A percentile compares a stretch with the other conserved stretches of the same genome.
Evolutionary conservation across 2,888 invertebrate genomes (phyloP).

Genomic region (Dryocosmus kuriphilus): DNA sequence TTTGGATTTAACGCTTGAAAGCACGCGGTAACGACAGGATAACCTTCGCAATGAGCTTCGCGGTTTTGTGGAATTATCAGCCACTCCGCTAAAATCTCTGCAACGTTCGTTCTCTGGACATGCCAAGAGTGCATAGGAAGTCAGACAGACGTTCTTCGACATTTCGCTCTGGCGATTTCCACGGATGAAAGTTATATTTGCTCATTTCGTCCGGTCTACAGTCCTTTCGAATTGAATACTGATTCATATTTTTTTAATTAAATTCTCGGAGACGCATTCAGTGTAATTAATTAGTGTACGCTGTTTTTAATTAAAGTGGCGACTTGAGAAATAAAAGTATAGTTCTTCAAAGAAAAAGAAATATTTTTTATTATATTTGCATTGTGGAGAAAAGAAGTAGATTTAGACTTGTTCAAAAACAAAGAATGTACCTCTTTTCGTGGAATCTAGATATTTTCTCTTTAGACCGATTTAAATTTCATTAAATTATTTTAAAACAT

Average conservation of each 20-base stretch:
- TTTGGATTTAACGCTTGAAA: constrained; percentile 44
- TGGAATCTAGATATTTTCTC: too few species aligned
- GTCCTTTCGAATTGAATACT: constrained; percentile 31
- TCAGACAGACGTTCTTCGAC: constrained; percentile 38
- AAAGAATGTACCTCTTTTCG: not conserved
- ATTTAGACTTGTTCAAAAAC: not conserved
- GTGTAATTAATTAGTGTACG: constrained; percentile 31
- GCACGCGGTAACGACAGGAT: constrained; percentile 49
- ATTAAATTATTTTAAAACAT: not conserved
- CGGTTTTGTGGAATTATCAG: constrained; percentile 36
- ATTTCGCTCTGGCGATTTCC: constrained; percentile 32
- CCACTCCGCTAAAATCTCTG: constrained; percentile 9
- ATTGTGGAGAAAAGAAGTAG: not conserved
- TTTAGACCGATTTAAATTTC: not conserved
- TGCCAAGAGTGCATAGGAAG: constrained; percentile 26
- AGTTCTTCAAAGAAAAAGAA: constrained; percentile 14
- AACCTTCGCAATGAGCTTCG: constrained; percentile 33
- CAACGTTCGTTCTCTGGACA: constrained; percentile 27
- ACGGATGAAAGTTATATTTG: constrained; percentile 24
- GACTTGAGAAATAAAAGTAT: constrained; percentile 5
- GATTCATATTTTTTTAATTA: constrained; percentile 11
- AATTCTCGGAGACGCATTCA: constrained; percentile 8
- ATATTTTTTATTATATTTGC: not conserved
- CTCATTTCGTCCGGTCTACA: constrained; percentile 6
- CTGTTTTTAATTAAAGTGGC: constrained; percentile 27